Evolutionary conservation across 2,797 vertebrate genomes (phyloP).

Genomic region (Brotula barbata): DNA sequence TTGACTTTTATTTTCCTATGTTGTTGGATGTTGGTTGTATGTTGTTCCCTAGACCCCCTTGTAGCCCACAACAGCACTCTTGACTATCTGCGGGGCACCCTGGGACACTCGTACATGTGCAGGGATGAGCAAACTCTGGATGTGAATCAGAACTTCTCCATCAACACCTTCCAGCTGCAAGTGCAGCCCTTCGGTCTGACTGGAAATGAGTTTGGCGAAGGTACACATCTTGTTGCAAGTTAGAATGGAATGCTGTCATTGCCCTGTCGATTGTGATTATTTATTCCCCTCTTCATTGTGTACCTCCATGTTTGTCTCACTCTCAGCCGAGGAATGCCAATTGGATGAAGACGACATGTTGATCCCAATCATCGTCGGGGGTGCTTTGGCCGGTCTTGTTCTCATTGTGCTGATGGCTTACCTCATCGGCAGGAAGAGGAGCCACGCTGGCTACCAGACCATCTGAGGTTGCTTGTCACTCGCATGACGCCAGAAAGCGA

Average conservation of each 20-base stretch:
- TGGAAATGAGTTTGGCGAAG: constrained; percentile 85
- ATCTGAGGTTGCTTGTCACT: constrained; percentile 80
- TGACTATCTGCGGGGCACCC: constrained; percentile 81
- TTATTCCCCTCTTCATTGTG: background rate
- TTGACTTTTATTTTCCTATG: background rate
- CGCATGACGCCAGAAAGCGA: constrained; percentile 34
- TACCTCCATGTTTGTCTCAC: background rate
- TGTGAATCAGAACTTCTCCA: constrained; percentile 71
- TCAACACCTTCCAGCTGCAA: constrained; percentile 88
- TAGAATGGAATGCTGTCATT: background rate
- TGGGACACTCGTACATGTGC: constrained; percentile 92
- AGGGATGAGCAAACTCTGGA: constrained; percentile 81
- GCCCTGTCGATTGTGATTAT: background rate
- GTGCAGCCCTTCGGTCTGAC: constrained; percentile 89
- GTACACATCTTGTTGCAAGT: constrained; percentile 68
- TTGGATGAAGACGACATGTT: constrained; percentile 93
- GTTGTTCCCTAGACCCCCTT: constrained; percentile 49
- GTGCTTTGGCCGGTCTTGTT: constrained; percentile 92
- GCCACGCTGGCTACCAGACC: constrained; percentile 97
- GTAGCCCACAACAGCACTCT: constrained; percentile 74
- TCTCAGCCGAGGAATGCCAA: constrained; percentile 88
- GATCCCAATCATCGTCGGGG: constrained; percentile 96
- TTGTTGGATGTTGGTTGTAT: background rate
- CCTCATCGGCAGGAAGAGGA: constrained; percentile 95
- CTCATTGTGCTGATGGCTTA: constrained; percentile 94